These are phyloP conservation scores for Heliconius nattereri DNA, from an alignment of 1,140 invertebrate species.

Conservation along the genomic window DNA sequence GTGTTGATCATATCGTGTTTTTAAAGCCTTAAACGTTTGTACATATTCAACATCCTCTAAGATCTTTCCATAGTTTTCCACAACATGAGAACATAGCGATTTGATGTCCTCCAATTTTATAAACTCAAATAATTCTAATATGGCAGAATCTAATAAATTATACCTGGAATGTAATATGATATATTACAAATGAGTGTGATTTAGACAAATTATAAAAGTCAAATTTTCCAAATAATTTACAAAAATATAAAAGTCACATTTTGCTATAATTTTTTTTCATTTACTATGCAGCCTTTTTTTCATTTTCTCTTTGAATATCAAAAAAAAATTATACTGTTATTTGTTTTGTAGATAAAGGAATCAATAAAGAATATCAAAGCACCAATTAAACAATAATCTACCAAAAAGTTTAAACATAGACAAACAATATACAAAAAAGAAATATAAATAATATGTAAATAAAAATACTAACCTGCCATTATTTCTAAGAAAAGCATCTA, in stretches of 20 bases:
- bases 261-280: too few relatives aligned
- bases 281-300: too few relatives aligned
- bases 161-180: constrained; percentile 85
- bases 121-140: constrained; percentile 99
- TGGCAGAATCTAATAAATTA: constrained; percentile 99
- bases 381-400: too few relatives aligned
- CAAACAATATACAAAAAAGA: not conserved
- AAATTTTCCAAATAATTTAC: too few relatives aligned
- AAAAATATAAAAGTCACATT: too few relatives aligned
- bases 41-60: constrained; percentile 97
- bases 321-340: too few relatives aligned
- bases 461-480: constrained; percentile 85
- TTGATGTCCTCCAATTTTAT: constrained; percentile 98
- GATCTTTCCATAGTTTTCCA: constrained; percentile 96
- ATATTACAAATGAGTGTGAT: not conserved
- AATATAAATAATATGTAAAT: not conserved
- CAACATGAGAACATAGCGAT: constrained; percentile 95
- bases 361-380: too few relatives aligned
- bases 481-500: constrained; percentile 97
- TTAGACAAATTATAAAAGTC: too few relatives aligned
- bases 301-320: too few relatives aligned
- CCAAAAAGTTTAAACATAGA: too few relatives aligned
- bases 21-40: constrained; percentile 97
- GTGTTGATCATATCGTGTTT: constrained; percentile 95
- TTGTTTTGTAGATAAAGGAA: too few relatives aligned